Percentiles rank a stretch among this genome's conserved stretches.
These are phyloP conservation scores for Melanotaenia duboulayi DNA, from an alignment of 2,113 vertebrate genomes.

Conservation along the genomic window DNA sequence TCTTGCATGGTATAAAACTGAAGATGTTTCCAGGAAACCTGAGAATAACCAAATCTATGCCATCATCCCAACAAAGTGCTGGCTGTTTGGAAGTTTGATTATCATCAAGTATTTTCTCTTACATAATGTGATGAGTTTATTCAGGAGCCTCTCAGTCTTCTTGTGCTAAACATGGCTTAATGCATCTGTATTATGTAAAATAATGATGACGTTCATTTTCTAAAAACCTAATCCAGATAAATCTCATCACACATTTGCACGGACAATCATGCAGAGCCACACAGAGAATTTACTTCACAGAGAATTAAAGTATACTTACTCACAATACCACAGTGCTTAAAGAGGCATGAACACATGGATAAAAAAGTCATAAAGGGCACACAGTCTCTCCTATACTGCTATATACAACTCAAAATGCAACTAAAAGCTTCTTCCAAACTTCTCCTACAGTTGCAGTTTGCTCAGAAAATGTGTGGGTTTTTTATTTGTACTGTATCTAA, in stretches of 20 bases:
- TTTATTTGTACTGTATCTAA: neutral
- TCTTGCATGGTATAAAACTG: neutral
- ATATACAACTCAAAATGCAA: too few relatives aligned
- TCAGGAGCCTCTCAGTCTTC: neutral
- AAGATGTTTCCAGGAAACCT: neutral
- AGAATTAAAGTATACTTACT: neutral
- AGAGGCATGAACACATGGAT: too few relatives aligned
- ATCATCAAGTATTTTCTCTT: neutral
- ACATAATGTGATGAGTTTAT: conserved; percentile 3
- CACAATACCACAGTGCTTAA: too few relatives aligned
- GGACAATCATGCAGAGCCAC: too few relatives aligned
- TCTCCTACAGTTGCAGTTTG: too few relatives aligned
- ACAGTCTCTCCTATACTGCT: too few relatives aligned
- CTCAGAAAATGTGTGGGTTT: neutral
- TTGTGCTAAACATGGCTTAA: neutral
- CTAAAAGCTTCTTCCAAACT: too few relatives aligned
- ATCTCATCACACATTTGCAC: too few relatives aligned
- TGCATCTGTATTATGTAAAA: neutral
- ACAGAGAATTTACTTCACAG: neutral
- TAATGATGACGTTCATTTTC: too few relatives aligned
- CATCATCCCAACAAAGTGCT: neutral
- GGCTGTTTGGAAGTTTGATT: neutral
- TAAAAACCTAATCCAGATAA: too few relatives aligned
- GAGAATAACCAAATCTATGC: neutral
- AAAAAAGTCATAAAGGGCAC: too few relatives aligned